A percentile compares a stretch with the other conserved stretches of the same genome.
Conservation (phyloP, 2,113 vertebrate genomes). For the Spilogale gracilis region DNA sequence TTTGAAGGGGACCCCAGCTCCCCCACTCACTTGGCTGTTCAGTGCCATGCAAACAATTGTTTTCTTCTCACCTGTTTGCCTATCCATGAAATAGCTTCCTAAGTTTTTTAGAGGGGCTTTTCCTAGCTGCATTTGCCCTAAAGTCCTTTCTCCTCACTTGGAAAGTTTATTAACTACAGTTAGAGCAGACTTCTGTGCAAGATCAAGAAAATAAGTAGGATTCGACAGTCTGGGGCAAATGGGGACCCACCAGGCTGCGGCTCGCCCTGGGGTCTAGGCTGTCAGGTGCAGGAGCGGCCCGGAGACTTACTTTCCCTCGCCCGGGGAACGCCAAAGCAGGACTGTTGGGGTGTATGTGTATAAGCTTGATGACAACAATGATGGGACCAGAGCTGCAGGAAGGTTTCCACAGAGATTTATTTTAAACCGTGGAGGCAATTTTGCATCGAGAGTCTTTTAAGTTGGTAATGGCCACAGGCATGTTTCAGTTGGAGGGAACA, state of each 20-base stretch:
- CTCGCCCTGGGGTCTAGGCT: not conserved
- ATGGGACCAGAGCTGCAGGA: not conserved
- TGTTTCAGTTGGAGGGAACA: conserved; percentile 19
- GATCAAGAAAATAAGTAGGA: not conserved
- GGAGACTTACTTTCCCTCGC: not conserved
- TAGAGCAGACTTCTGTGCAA: not conserved
- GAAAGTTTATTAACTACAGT: not conserved
- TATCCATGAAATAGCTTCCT: not conserved
- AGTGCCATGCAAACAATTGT: not conserved
- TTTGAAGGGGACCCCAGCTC: too few relatives aligned
- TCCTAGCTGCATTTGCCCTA: not conserved
- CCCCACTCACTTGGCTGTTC: not conserved
- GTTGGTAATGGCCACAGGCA: not conserved
- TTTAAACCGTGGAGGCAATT: conserved; percentile 48
- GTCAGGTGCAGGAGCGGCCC: not conserved
- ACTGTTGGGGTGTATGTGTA: not conserved
- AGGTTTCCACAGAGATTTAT: conserved; percentile 79
- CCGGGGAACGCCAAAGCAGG: not conserved
- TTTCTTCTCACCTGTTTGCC: not conserved
- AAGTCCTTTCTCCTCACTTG: not conserved
- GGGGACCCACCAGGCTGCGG: too few relatives aligned
- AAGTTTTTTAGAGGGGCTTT: not conserved
- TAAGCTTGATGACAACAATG: not conserved
- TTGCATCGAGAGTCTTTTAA: not conserved
- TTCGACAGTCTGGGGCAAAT: too few relatives aligned